phyloP scores from a whole-genome alignment of 2,797 vertebrate genomes.

The Anisognathus igniventris region DNA sequence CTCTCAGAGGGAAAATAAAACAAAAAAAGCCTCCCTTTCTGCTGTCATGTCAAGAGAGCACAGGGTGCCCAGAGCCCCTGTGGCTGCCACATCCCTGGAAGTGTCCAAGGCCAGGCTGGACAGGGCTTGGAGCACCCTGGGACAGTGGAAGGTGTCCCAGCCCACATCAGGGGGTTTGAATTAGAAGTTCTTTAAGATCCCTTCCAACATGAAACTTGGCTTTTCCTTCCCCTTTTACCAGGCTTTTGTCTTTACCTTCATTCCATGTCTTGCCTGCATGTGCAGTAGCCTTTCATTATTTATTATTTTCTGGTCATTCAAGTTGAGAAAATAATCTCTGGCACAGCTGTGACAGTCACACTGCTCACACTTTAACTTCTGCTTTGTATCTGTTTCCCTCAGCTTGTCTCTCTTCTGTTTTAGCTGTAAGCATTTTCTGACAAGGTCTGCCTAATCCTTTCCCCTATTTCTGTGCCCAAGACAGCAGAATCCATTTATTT shows the following conservation, averaged over 20 bases:
- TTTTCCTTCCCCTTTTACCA: not conserved
- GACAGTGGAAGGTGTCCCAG: too few relatives aligned
- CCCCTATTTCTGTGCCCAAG: not conserved
- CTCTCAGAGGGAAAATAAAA: not conserved
- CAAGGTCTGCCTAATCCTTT: not conserved
- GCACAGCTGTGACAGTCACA: not conserved
- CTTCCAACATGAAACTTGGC: not conserved
- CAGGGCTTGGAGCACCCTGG: too few relatives aligned
- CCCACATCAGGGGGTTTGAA: accelerated
- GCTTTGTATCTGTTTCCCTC: not conserved
- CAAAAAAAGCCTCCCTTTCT: not conserved
- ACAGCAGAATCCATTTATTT: not conserved
- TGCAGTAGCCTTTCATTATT: not conserved
- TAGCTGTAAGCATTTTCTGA: not conserved
- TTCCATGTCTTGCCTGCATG: not conserved
- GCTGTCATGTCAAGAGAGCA: not conserved
- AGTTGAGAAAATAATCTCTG: not conserved
- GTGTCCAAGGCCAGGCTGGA: too few relatives aligned
- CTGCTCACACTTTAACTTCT: not conserved
- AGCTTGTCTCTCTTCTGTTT: not conserved
- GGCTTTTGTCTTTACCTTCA: not conserved
- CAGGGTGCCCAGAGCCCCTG: not conserved
- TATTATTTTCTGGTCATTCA: not conserved
- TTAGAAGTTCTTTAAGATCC: not conserved
- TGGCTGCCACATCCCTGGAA: not conserved